Conservation (phyloP, 2,797 vertebrate genomes). For the Tapera naevia region DNA sequence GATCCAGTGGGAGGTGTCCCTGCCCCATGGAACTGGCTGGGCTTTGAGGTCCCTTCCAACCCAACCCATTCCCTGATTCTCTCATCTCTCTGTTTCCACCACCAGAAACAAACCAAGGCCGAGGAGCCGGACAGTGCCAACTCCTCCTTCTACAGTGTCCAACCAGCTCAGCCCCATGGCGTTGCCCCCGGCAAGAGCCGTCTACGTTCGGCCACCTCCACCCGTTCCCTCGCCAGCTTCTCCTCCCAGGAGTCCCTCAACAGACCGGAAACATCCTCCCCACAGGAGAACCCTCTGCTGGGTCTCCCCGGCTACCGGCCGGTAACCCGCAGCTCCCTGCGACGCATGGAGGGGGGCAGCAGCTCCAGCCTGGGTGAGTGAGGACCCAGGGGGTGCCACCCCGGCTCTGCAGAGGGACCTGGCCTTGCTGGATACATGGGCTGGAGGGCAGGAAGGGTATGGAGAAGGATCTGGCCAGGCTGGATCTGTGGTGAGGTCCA, state of each 20-base stretch:
- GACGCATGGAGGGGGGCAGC: constrained; percentile 67
- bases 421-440: too few relatives aligned
- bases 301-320: constrained; percentile 89
- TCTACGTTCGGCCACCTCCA: constrained; percentile 66
- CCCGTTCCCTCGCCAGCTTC: constrained; percentile 59
- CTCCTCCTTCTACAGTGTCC: constrained; percentile 82
- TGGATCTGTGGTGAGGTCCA: too few relatives aligned
- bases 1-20: too few relatives aligned
- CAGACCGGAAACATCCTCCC: constrained; percentile 66
- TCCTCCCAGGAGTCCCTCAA: constrained; percentile 65
- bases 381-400: too few relatives aligned
- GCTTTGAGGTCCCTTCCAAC: rapidly evolving
- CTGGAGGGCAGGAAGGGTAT: too few relatives aligned
- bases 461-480: too few relatives aligned
- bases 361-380: constrained; percentile 35
- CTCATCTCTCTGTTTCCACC: neutral
- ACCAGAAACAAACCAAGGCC: constrained; percentile 75
- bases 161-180: constrained; percentile 72
- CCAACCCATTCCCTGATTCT: neutral
- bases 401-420: too few relatives aligned
- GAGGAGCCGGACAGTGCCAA: constrained; percentile 62
- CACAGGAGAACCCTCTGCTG: constrained; percentile 75
- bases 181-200: constrained; percentile 61
- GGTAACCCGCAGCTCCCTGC: constrained; percentile 78
- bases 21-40: too few relatives aligned